Percentiles rank a stretch among this genome's conserved stretches.
phyloP scores from a whole-genome alignment of 92 coral and sea anemone species.

The Zoanthus sansibaricus region DNA sequence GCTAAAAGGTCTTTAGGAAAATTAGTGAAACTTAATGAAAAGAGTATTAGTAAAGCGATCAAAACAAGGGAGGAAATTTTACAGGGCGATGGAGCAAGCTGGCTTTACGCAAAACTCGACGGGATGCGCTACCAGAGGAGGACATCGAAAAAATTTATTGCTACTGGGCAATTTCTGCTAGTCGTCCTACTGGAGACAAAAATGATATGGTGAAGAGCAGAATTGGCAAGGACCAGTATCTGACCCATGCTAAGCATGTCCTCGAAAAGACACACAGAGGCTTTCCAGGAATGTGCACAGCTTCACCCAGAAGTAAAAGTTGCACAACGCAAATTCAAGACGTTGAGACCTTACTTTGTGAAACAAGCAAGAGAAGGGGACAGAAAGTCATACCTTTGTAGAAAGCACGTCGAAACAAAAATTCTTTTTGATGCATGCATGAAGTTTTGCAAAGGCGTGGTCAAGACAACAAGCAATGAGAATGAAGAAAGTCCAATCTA shows the following conservation, averaged over 20 bases:
- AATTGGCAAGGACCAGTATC: conserved; percentile 29
- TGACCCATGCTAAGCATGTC: conserved; percentile 49
- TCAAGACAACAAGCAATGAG: not conserved
- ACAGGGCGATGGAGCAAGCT: too few relatives aligned
- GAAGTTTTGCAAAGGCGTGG: conserved; percentile 51
- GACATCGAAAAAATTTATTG: too few relatives aligned
- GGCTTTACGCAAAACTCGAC: too few relatives aligned
- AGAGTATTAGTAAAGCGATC: too few relatives aligned
- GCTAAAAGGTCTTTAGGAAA: conserved; percentile 11
- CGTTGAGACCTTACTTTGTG: conserved; percentile 52
- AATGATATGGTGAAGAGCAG: conserved; percentile 19
- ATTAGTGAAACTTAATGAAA: too few relatives aligned
- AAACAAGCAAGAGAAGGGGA: conserved; percentile 40
- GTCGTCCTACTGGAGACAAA: not conserved
- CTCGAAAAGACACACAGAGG: conserved; percentile 58
- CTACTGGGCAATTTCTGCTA: too few relatives aligned
- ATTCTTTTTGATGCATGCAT: conserved; percentile 43
- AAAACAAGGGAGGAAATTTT: too few relatives aligned
- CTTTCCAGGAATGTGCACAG: conserved; percentile 40
- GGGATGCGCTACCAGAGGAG: too few relatives aligned
- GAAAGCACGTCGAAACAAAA: conserved; percentile 48
- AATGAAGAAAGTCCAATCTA: conserved; percentile 15
- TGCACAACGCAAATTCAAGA: conserved; percentile 39
- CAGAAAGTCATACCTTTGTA: conserved; percentile 13
- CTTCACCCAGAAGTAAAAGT: conserved; percentile 32